These are phyloP conservation scores for Colossoma macropomum DNA, from an alignment of 2,113 vertebrate species.

Conservation along the genomic window DNA sequence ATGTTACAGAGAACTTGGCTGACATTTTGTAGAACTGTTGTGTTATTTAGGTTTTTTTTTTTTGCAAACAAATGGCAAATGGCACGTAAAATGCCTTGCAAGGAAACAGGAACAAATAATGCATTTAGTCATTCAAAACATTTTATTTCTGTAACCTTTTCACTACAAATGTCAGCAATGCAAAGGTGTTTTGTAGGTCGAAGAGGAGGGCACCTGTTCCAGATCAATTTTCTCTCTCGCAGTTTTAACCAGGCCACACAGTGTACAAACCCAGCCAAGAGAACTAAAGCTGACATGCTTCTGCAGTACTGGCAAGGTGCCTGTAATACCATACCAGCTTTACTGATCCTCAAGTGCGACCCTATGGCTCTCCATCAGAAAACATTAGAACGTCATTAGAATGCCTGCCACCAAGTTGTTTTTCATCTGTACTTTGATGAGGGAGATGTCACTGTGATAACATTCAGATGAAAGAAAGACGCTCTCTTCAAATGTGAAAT, in stretches of 20 bases:
- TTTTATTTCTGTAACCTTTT: constrained; percentile 47
- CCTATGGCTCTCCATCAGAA: constrained; percentile 4
- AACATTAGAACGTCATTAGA: neutral
- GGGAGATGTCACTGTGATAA: neutral
- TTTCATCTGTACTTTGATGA: constrained; percentile 3
- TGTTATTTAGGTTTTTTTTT: neutral
- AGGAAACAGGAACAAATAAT: constrained; percentile 31
- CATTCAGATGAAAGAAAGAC: neutral
- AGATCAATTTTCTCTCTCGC: constrained; percentile 29
- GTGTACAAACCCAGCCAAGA: neutral
- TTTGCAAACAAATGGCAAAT: constrained; percentile 3
- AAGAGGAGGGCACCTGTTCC: constrained; percentile 29
- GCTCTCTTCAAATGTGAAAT: neutral
- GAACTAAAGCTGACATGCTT: constrained; percentile 1
- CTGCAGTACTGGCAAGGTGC: neutral
- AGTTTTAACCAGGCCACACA: neutral
- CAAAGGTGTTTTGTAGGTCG: constrained; percentile 35
- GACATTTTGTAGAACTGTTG: neutral
- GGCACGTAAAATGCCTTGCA: neutral
- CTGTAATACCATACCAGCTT: neutral
- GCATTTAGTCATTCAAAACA: constrained; percentile 33
- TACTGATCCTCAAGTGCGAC: neutral
- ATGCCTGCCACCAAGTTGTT: neutral
- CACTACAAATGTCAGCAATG: constrained; percentile 45
- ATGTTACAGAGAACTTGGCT: neutral